Percentiles rank a stretch among this genome's conserved stretches.
Evolutionary conservation across 2,113 vertebrate genomes (phyloP).

Genomic region (Dolichotis patagonum): DNA sequence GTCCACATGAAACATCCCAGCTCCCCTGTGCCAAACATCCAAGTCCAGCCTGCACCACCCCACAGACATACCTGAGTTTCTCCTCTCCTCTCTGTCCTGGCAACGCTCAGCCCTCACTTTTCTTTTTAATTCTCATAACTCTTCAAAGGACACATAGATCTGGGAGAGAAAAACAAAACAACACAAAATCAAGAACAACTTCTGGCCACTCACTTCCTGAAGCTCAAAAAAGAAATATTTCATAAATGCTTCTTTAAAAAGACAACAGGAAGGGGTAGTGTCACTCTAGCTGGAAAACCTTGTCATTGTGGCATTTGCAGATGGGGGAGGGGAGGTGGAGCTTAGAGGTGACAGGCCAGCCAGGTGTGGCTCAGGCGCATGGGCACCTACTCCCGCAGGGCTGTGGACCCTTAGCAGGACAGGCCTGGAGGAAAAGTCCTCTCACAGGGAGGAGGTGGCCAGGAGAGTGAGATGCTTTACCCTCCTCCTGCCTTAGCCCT

Average conservation of each 20-base stretch:
- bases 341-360: background rate
- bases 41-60: background rate
- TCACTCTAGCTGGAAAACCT: background rate
- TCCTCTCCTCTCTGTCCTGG: background rate
- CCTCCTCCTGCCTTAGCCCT: background rate
- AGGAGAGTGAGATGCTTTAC: background rate
- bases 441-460: background rate
- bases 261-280: slow-evolving; percentile 51
- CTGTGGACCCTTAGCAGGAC: background rate
- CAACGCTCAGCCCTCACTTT: background rate
- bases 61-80: background rate
- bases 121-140: background rate
- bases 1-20: background rate
- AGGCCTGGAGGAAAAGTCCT: background rate
- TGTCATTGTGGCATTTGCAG: background rate
- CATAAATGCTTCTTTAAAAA: slow-evolving; percentile 32
- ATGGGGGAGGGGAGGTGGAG: background rate
- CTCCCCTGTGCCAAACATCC: background rate
- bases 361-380: background rate
- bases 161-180: background rate
- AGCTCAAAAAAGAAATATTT: slow-evolving; percentile 56
- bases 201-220: slow-evolving; percentile 52
- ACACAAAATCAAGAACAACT: slow-evolving; percentile 36
- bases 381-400: background rate
- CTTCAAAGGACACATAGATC: background rate